These are phyloP conservation scores for Pterophyllum scalare DNA, from an alignment of 2,113 vertebrate species.

Conservation along the genomic window DNA sequence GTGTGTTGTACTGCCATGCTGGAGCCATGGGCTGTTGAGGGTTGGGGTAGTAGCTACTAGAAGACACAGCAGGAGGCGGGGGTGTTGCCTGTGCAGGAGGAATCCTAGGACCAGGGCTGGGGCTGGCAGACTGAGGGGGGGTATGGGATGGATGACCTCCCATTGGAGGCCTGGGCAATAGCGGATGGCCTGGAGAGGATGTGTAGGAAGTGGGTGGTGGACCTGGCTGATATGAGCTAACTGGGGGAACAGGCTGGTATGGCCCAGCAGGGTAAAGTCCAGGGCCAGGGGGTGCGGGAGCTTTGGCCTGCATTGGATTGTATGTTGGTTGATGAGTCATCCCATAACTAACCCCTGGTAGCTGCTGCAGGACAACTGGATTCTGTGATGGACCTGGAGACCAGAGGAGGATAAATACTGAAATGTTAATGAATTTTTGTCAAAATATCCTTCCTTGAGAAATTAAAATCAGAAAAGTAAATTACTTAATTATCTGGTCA, in stretches of 20 bases:
- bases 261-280: slow-evolving; percentile 82
- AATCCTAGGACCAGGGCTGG: slow-evolving; percentile 63
- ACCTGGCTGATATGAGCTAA: slow-evolving; percentile 81
- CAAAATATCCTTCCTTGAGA: not conserved
- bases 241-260: slow-evolving; percentile 79
- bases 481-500: not conserved
- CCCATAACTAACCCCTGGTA: slow-evolving; percentile 80
- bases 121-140: slow-evolving; percentile 71
- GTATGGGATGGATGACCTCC: slow-evolving; percentile 68
- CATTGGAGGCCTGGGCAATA: slow-evolving; percentile 77
- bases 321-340: slow-evolving; percentile 80
- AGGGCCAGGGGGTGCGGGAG: slow-evolving; percentile 73
- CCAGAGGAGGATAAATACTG: slow-evolving; percentile 1
- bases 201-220: slow-evolving; percentile 79
- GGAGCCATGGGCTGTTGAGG: slow-evolving; percentile 76
- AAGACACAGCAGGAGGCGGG: slow-evolving; percentile 77
- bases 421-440: not conserved
- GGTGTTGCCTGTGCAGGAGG: slow-evolving; percentile 71
- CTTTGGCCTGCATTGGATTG: slow-evolving; percentile 83
- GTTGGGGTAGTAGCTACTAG: slow-evolving; percentile 81
- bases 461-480: not conserved
- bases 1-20: slow-evolving; percentile 86
- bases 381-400: slow-evolving; percentile 90
- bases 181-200: slow-evolving; percentile 80
- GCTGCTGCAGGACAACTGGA: slow-evolving; percentile 80